Base-by-base conservation (phyloP, 2,797 vertebrate genomes). In the Adrianichthys oophorus region DNA sequence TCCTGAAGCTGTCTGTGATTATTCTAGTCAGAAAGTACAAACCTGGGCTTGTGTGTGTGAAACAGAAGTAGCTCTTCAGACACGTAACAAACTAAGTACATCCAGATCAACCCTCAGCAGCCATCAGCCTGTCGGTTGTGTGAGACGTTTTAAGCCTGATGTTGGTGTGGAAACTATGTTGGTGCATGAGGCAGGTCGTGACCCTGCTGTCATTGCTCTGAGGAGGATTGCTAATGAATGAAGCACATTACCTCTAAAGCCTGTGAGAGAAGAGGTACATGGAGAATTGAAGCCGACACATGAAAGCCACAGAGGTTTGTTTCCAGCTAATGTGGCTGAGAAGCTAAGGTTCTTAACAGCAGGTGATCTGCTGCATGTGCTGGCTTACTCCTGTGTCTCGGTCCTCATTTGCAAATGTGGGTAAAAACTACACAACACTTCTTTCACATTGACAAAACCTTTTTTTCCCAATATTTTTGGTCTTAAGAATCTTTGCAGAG, bases 271-370 rank as follows among this genome's bases (percentile, higher is more conserved):
- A 41, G 76, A 56, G 61, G 24, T 19, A 41, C 5, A 4, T 19
- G 68, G 78, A 68, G 72, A 72, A 86, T 82, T 60, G n/a, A 72
- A 70, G 64, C 26, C 68, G 84, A 85, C 84, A 74, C 54, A 43
- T 56, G 14, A n/a, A 69, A 62, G 79, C 49, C 54, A 29, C 61
- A 70, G 48, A 65, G 44, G 62, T 63, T 59, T 63, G 15, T 46
- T 53, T 75, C 59, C 62, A 63, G 56, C 32, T 72, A 23, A 68
- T 15, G 40, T 54, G 4, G 60, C 55, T 62, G 73, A 85, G 63
- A 68, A 48, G 58, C 26, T 82, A 47, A 63, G 53, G 68, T 40
- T 52, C 49, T 52, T 24, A 59, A 56, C 46, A 66, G 13, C 1
- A 7, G 29, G 48, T 44, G 24, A 46, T 52, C 40, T 48, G 59